Base-by-base conservation (phyloP, 2,797 vertebrate species). In the Coregonus sp. region DNA sequence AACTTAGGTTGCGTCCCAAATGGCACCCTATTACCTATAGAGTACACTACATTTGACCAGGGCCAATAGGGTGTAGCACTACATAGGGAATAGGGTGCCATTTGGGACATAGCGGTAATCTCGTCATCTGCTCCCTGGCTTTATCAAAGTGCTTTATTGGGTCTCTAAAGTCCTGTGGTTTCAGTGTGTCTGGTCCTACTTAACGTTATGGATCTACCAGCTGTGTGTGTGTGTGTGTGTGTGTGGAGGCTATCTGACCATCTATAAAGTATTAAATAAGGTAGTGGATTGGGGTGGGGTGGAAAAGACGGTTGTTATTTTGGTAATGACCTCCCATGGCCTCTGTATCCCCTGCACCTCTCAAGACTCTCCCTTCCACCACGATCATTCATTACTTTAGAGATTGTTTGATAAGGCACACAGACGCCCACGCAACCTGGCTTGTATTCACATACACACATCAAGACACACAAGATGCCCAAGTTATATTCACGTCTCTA, bases 121-220 rank as follows among this genome's bases (percentile, higher is more conserved):
- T 76, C 63, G 20, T 79, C 76, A 72, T 84, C 74, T 73, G 40
- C 63, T 47, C 18, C 6, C 52, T 50, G 20, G 75, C 73, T 84
- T 84, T 15, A 83, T 85, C 82, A 86, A 79, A 79, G 76, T 78
- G 78, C 56, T 79, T 80, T 56, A 73, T 76, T 79, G 74, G 69
- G 75, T 75, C 4, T 5, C 73, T 59, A 47, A 47, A 16, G 77
- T 2, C 3, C 69, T 56, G 75, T 20, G 11, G 2, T 0, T 0
- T 77, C 67, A 68, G n/a, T 56, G 14, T 75, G 79, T 12, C 11
- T 18, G 54, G 73, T 75, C 56, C 29, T 47, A 65, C 73, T 80
- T n/a, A 61, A 59, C 16, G 37, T 85, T 82, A 80, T 85, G 80
- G 56, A 83, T 83, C 56, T 81, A 85, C 70, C 84, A 91, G 81